These are phyloP conservation scores for Oreotrochilus melanogaster DNA, from an alignment of 2,113 vertebrate genomes.

Conservation along the genomic window DNA sequence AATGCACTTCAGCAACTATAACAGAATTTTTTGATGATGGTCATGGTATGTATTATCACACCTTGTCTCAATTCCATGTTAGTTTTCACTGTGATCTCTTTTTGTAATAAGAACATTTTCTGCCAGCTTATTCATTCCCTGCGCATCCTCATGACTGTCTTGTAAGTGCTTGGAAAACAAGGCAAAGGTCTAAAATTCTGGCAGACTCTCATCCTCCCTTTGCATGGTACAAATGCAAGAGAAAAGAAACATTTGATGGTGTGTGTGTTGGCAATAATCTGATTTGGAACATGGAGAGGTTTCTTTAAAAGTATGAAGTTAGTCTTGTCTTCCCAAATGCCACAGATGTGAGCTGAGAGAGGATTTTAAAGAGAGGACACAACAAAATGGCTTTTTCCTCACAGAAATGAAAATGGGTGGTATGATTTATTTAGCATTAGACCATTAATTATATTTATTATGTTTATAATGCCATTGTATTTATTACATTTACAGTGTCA, in stretches of 20 bases:
- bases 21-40: slow-evolving; percentile 97
- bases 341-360: background rate
- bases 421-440: background rate
- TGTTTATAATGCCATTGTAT: background rate
- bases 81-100: background rate
- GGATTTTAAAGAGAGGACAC: background rate
- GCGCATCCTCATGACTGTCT: background rate
- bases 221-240: background rate
- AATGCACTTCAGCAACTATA: slow-evolving; percentile 95
- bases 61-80: background rate
- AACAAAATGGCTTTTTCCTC: background rate
- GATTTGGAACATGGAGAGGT: background rate
- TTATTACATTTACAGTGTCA: background rate
- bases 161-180: background rate
- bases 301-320: background rate
- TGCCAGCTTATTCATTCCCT: background rate
- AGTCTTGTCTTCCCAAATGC: background rate
- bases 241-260: background rate
- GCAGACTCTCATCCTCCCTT: background rate
- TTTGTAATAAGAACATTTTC: background rate
- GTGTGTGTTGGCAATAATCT: background rate
- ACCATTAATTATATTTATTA: background rate
- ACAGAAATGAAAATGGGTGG: background rate
- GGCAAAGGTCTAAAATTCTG: background rate
- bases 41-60: slow-evolving; percentile 85